Percentiles rank a stretch among this genome's conserved stretches.
Evolutionary conservation across 2,113 vertebrate genomes (phyloP).

Genomic region (Chrysochloris asiatica): DNA sequence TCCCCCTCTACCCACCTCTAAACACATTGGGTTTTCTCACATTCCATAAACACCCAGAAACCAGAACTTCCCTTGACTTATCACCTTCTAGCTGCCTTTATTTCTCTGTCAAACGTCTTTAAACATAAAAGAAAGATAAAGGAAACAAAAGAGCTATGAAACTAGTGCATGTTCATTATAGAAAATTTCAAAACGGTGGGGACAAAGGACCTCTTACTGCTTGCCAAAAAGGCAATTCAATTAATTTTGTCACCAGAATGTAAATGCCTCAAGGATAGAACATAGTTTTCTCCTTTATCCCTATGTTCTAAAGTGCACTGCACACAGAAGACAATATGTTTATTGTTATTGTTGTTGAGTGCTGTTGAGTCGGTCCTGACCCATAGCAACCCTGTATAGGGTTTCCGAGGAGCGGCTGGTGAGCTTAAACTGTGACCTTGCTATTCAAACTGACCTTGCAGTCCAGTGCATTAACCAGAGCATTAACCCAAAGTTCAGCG

Average conservation of each 20-base stretch:
- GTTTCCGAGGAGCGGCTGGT: too few species aligned
- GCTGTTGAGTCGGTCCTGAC: too few species aligned
- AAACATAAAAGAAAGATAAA: background rate
- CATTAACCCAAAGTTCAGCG: too few species aligned
- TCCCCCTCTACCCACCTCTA: background rate
- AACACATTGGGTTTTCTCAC: background rate
- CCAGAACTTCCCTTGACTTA: background rate
- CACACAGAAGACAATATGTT: background rate
- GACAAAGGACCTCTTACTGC: background rate
- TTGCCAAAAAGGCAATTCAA: slow-evolving; percentile 11
- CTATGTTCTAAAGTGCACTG: background rate
- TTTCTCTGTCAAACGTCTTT: background rate
- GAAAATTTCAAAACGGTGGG: slow-evolving; percentile 32
- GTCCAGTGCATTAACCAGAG: too few species aligned
- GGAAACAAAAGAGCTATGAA: background rate
- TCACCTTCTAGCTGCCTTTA: background rate
- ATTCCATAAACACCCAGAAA: background rate
- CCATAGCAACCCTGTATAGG: too few species aligned
- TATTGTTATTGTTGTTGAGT: too few species aligned
- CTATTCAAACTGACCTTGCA: too few species aligned
- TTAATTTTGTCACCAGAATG: slow-evolving; percentile 25
- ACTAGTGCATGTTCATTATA: background rate
- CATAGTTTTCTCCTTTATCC: slow-evolving; percentile 9
- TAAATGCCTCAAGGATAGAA: background rate
- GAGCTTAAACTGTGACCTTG: too few species aligned